phyloP scores from a whole-genome alignment of 2,113 vertebrate species.

The Tretioscincus oriximinensis region DNA sequence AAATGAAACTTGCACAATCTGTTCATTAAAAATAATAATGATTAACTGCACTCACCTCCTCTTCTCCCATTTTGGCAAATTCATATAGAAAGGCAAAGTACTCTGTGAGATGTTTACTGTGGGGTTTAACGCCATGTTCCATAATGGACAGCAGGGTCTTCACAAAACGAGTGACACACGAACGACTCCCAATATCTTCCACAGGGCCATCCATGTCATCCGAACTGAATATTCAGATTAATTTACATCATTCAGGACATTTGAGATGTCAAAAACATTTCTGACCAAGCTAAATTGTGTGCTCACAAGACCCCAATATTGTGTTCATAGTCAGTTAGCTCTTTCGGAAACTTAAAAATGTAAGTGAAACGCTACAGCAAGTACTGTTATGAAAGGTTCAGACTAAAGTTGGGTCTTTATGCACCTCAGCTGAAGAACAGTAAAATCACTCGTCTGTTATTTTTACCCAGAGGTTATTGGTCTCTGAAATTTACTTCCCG shows the following conservation, averaged over 20 bases:
- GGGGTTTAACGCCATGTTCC: constrained; percentile 98
- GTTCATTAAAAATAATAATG: neutral
- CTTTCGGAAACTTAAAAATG: too few relatives aligned
- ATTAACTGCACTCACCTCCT: constrained; percentile 80
- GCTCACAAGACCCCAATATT: neutral
- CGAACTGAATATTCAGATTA: constrained; percentile 76
- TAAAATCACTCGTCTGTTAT: too few relatives aligned
- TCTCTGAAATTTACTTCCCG: too few relatives aligned
- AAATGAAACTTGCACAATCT: neutral
- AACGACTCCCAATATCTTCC: constrained; percentile 97
- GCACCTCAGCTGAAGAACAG: too few relatives aligned
- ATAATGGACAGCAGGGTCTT: constrained; percentile 96
- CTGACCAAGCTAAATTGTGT: neutral
- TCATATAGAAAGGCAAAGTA: constrained; percentile 98
- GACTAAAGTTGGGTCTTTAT: too few relatives aligned
- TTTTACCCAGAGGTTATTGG: too few relatives aligned
- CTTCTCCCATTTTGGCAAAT: constrained; percentile 99
- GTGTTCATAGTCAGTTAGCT: neutral
- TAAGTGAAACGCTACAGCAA: too few relatives aligned
- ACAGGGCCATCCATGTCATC: constrained; percentile 97
- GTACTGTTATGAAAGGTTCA: too few relatives aligned
- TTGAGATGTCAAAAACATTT: neutral
- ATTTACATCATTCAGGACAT: neutral
- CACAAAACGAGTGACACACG: constrained; percentile 96
- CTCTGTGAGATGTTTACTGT: constrained; percentile 98